Conservation (phyloP, 1,140 invertebrate species). For the Zaprionus kolodkinae region DNA sequence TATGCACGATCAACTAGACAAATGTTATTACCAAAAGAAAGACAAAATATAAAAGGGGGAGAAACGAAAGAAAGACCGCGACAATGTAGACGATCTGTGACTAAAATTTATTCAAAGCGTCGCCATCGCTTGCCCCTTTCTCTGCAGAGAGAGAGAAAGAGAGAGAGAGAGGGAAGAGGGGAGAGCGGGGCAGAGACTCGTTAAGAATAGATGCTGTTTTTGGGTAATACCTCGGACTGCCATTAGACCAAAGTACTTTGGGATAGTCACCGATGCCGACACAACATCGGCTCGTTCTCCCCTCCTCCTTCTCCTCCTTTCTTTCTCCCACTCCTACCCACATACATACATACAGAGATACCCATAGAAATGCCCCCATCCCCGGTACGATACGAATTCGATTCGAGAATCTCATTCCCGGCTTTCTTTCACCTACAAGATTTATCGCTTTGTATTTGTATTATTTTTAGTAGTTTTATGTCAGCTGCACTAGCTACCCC, state of each 20-base stretch:
- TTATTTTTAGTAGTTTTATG: slow-evolving; percentile 83
- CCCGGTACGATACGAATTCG: slow-evolving; percentile 6
- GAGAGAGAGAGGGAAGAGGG: not conserved
- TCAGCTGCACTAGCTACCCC: slow-evolving; percentile 52
- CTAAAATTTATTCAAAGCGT: slow-evolving; percentile 82
- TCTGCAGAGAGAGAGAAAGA: not conserved
- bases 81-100: slow-evolving; percentile 70
- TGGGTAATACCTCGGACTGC: slow-evolving; percentile 72
- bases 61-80: slow-evolving; percentile 45
- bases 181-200: slow-evolving; percentile 14
- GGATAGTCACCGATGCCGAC: slow-evolving; percentile 47
- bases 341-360: not conserved
- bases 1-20: slow-evolving; percentile 69
- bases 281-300: not conserved
- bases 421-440: slow-evolving; percentile 82
- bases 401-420: slow-evolving; percentile 20
- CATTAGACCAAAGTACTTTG: slow-evolving; percentile 79
- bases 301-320: not conserved
- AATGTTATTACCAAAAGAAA: slow-evolving; percentile 76
- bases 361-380: not conserved
- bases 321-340: not conserved
- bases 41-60: slow-evolving; percentile 40
- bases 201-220: slow-evolving; percentile 58
- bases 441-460: slow-evolving; percentile 83
- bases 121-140: slow-evolving; percentile 71